These are phyloP conservation scores for Borostomias antarcticus DNA, from an alignment of 2,797 vertebrate species.

Conservation along the genomic window DNA sequence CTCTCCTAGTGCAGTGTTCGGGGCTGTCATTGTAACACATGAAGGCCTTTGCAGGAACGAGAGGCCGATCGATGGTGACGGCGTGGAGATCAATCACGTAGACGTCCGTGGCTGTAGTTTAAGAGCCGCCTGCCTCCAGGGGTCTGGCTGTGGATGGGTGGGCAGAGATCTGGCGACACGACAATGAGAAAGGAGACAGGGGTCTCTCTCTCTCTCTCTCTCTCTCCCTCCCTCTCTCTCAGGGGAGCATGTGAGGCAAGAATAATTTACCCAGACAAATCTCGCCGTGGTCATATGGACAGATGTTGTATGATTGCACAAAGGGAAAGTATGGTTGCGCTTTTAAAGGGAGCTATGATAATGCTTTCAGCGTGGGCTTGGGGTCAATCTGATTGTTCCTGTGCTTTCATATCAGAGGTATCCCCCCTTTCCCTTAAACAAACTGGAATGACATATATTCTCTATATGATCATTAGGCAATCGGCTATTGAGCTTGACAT, in stretches of 20 bases:
- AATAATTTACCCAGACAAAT: conserved; percentile 29
- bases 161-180: conserved; percentile 37
- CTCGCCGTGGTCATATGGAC: conserved; percentile 37
- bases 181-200: conserved; percentile 25
- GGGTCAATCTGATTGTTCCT: conserved; percentile 23
- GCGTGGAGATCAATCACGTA: conserved; percentile 43
- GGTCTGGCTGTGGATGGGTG: conserved; percentile 46
- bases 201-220: no score
- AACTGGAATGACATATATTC: conserved; percentile 24
- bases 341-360: conserved; percentile 38
- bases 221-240: no score
- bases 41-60: conserved; percentile 40
- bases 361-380: conserved; percentile 53
- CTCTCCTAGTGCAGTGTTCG: conserved; percentile 28
- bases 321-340: conserved; percentile 41
- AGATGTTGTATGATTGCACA: conserved; percentile 48
- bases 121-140: conserved; percentile 38
- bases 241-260: conserved; percentile 37
- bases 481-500: conserved; percentile 46
- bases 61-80: conserved; percentile 45
- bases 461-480: conserved; percentile 34
- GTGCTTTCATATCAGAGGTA: conserved; percentile 39
- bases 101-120: conserved; percentile 36
- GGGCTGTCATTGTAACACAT: conserved; percentile 56
- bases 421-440: neutral